Base-by-base conservation (phyloP, 1,140 invertebrate genomes). In the Hylaeus volcanicus region DNA sequence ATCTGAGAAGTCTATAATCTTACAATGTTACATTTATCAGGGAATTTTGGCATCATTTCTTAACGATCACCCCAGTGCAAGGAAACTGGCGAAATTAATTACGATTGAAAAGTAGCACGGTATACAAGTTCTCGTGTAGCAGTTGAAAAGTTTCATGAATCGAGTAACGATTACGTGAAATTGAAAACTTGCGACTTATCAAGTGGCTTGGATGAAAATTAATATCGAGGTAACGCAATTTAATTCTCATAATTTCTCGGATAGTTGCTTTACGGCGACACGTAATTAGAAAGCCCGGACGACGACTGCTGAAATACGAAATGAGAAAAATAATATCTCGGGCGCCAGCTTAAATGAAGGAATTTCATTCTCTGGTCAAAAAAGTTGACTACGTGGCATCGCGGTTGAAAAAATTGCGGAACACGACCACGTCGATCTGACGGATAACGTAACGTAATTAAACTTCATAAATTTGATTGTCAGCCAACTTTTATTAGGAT, bases 231-330 rank as follows among this genome's bases (percentile, higher is more conserved):
- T 4, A 26, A 61, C 15, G 37, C 9, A 61, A 45, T 72, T 72
- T 11, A 61, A 48, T 6, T 56, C 1, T 61, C 14, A 8, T 58
- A 71, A 41, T 43, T 5, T 43, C 15, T 11, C 15, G 6, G 8
- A 43, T 71, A 71, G 56, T 3, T 58, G 14, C 37, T 53, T 58
- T 39, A 56, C 37, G 37, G n/a, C 12, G 39, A 37, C 5, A 37
- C 58, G 11, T 56, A 70, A 71, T 71, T 58, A 58, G 53, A 58
- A n/a, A 58, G 12, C 14, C n/a, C 39, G 69, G 8, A n/a, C 15
- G 1, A 9, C 14, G 37, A n/a, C 8, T 1, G 0, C 39, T 11
- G 15, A 43, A 58, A 43, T 11, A 43, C 1, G 37, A 2, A 45
- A 12, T 8, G 15, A 39, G 39, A 14, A 43, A n/a, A 43, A 15